Conservation (phyloP, 2,113 vertebrate genomes). For the Collichthys lucidus region DNA sequence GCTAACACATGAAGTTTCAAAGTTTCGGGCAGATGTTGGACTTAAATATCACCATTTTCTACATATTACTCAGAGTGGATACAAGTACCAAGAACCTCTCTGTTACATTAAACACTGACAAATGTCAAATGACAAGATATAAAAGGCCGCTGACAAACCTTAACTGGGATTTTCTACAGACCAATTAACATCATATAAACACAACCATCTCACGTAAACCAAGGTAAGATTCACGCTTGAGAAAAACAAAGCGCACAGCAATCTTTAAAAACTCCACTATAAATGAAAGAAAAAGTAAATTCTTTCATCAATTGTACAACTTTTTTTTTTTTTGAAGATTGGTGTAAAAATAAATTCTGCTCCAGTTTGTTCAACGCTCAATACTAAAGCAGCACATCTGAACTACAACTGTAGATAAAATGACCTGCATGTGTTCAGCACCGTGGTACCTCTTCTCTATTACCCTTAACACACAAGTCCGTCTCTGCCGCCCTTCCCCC, state of each 20-base stretch:
- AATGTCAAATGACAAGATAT: neutral
- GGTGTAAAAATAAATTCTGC: neutral
- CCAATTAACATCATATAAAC: neutral
- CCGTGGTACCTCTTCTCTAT: neutral
- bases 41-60: neutral
- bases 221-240: neutral
- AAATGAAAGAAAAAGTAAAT: neutral
- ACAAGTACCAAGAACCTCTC: neutral
- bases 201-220: neutral
- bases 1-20: neutral
- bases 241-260: neutral
- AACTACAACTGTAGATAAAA: neutral
- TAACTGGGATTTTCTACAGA: neutral
- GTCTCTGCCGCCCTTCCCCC: conserved; percentile 51
- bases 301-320: neutral
- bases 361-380: too few species aligned
- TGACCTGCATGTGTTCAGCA: neutral
- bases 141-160: neutral
- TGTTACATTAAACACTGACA: neutral
- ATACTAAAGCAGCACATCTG: neutral
- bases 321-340: neutral
- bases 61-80: neutral
- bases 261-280: neutral
- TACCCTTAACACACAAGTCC: conserved; percentile 40
- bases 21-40: neutral